phyloP scores from a whole-genome alignment of 1,140 invertebrate species.

The Leptoteleia sp. region DNA sequence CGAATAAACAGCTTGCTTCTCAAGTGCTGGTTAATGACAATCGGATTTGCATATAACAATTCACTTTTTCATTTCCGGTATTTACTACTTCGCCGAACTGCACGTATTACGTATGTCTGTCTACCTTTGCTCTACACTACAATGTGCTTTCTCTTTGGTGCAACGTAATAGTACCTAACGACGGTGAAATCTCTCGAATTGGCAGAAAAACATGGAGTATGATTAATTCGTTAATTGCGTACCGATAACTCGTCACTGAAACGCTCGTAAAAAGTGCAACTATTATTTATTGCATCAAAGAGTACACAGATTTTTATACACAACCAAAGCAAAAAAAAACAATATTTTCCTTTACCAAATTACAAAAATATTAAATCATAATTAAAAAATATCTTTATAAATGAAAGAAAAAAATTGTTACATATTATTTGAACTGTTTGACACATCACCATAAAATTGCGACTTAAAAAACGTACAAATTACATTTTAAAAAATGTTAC shows the following conservation, averaged over 20 bases:
- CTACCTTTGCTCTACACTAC: conserved; percentile 60
- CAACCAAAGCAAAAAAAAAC: no score
- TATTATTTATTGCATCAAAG: conserved; percentile 42
- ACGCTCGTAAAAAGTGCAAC: conserved; percentile 30
- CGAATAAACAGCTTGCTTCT: not conserved
- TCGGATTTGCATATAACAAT: conserved; percentile 55
- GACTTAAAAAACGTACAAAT: no score
- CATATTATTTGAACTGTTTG: no score
- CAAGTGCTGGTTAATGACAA: conserved; percentile 32
- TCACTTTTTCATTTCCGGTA: conserved; percentile 57
- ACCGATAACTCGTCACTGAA: conserved; percentile 52
- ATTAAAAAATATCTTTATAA: no score
- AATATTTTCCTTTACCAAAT: no score
- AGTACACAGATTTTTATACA: conserved; percentile 5
- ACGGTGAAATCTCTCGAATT: conserved; percentile 66
- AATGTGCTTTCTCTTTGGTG: conserved; percentile 64
- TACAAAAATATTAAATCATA: no score
- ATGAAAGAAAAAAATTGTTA: no score
- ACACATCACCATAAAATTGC: no score
- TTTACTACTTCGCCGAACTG: conserved; percentile 39
- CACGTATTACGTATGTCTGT: conserved; percentile 59
- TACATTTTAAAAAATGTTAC: no score
- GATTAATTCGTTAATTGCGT: conserved; percentile 62
- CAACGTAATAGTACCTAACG: conserved; percentile 64
- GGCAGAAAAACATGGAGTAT: conserved; percentile 56